Base-by-base conservation (phyloP, 2,113 vertebrate genomes). In the Procapra przewalskii region DNA sequence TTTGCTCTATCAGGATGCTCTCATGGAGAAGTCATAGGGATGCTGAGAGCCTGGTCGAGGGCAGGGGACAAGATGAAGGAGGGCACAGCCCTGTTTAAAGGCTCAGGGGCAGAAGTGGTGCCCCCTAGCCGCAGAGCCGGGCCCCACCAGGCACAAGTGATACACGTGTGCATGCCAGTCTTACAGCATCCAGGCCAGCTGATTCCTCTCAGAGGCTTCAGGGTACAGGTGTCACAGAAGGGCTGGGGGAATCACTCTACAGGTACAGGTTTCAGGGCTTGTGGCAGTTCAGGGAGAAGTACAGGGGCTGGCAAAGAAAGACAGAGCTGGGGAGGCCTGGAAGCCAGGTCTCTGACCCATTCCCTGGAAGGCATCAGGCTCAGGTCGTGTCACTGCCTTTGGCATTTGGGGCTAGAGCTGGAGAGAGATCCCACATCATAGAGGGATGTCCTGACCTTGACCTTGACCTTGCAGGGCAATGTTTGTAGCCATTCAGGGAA, bases 1-100 rank as follows among this genome's bases (percentile, higher is more conserved):
- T 50, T 29, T 7, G 5, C 0, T 0, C 48, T 7, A 1, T 16
- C 3, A 15, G 48, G 48, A 3, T 43, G 33, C 36, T 23, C 27
- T 54, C 48, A 67, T 7, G 54, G 45, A 67, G 57, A 62, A 62
- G 79, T 67, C 33, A 43, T 16, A 33, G 23, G 33, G 57, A n/a
- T 8, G 4, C 77, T 10, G 25, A 14, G 45, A 62, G 43, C 45
- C 48, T 40, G 33, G 57, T 27, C n/a, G 0, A 7, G 57, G 40
- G 59, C 48, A 64, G 17, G n/a, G n/a, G 59, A 7, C 9, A 19
- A 40, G 45, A 7, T 2, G 7, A 40, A 60, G 11, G 48, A 48
- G 55, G 54, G 54, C n/a, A 43, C 57, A 27, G 40, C 79, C 57
- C 1, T 8, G 55, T 3, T 15, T 36, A 52, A 52, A 60, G 33